Percentiles rank a stretch among this genome's conserved stretches.
Conservation (phyloP, 2,113 vertebrate genomes). For the Channa maculata region DNA sequence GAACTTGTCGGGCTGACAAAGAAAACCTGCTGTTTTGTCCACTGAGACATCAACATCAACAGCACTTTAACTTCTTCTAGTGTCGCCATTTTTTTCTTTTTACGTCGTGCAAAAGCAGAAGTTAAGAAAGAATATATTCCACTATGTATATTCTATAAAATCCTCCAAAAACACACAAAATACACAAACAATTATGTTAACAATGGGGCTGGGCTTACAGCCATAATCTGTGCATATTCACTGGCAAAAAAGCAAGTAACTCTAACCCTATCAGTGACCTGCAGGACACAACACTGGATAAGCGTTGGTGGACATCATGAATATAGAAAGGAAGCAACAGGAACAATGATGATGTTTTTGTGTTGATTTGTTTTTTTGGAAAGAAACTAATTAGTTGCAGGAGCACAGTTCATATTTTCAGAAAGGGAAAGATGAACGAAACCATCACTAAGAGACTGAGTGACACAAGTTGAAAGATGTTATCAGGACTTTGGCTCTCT, state of each 20-base stretch:
- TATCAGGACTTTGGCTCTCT: conserved; percentile 22
- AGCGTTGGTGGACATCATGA: neutral
- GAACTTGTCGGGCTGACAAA: too few relatives aligned
- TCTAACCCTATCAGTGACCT: too few relatives aligned
- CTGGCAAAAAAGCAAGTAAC: too few relatives aligned
- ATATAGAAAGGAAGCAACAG: neutral
- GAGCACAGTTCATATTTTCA: too few relatives aligned
- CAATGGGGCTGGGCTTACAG: neutral
- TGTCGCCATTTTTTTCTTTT: neutral
- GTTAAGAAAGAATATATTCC: too few relatives aligned
- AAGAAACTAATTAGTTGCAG: neutral
- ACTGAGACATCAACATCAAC: neutral
- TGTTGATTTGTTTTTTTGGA: too few relatives aligned
- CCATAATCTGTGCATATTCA: neutral
- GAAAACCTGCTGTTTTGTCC: too few relatives aligned
- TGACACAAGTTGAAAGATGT: neutral
- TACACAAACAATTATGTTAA: neutral
- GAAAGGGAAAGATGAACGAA: too few relatives aligned
- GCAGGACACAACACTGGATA: neutral
- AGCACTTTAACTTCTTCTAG: neutral
- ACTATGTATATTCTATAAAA: too few relatives aligned
- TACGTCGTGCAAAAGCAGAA: too few relatives aligned
- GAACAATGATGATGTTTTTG: neutral
- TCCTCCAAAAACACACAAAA: neutral
- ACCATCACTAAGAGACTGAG: too few relatives aligned